These are phyloP conservation scores for Enteromius thamalakanensis DNA, from an alignment of 2,797 vertebrate species.

Conservation along the genomic window DNA sequence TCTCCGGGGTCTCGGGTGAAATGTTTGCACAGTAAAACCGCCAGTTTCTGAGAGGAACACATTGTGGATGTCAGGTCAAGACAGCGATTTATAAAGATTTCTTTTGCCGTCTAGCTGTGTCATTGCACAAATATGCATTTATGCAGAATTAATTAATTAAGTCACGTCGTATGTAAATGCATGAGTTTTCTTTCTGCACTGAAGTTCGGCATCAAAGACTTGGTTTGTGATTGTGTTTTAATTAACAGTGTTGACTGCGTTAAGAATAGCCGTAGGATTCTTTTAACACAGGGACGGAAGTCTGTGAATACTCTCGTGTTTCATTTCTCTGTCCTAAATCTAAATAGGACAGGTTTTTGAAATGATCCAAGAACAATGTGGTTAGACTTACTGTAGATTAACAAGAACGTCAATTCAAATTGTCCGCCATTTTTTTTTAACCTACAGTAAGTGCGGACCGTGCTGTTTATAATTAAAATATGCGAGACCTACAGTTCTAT, in stretches of 20 bases:
- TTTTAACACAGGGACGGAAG: background rate
- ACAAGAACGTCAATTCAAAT: background rate
- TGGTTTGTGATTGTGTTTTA: background rate
- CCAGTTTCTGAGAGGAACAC: background rate
- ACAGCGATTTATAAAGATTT: background rate
- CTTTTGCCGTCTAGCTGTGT: background rate
- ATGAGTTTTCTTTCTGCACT: background rate
- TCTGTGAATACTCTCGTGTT: background rate
- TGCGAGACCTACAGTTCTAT: background rate
- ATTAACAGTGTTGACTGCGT: background rate
- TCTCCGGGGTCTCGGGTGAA: conserved; percentile 4
- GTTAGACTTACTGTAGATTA: background rate
- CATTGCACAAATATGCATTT: background rate
- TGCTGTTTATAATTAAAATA: background rate
- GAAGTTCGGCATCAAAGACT: background rate
- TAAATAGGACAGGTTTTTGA: background rate
- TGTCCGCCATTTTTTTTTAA: background rate
- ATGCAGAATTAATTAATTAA: background rate
- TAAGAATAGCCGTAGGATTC: background rate
- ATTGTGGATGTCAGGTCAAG: background rate
- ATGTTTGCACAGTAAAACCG: background rate
- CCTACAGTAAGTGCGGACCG: background rate
- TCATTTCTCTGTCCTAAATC: background rate
- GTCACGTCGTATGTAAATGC: background rate
- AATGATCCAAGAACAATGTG: background rate